Conservation (phyloP, 2,113 vertebrate genomes). For the Ailuropoda melanoleuca region DNA sequence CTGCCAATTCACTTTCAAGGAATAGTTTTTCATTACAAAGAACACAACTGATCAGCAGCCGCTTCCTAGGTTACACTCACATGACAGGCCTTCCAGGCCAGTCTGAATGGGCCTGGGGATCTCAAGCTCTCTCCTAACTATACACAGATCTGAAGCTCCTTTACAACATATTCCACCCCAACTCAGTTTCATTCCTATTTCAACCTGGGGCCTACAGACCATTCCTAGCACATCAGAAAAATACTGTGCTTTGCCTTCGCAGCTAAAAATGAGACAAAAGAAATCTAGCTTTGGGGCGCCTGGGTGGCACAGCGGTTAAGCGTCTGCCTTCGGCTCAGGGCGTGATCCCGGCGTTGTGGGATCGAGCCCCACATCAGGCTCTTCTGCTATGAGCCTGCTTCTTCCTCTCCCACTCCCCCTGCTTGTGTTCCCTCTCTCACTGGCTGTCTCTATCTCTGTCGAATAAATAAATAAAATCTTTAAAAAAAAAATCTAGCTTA, state of each 20-base stretch:
- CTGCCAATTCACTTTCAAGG: not conserved
- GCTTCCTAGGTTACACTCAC: not conserved
- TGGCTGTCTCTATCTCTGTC: too few species aligned
- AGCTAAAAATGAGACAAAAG: not conserved
- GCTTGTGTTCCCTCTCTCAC: too few species aligned
- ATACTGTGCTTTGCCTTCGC: not conserved
- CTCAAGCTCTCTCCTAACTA: not conserved
- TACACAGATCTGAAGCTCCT: not conserved
- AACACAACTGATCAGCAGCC: not conserved
- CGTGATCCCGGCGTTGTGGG: too few species aligned
- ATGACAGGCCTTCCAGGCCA: not conserved
- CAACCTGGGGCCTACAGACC: not conserved
- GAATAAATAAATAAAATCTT: too few species aligned
- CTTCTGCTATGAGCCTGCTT: too few species aligned
- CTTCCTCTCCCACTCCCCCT: too few species aligned
- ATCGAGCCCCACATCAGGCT: too few species aligned
- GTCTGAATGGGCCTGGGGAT: not conserved
- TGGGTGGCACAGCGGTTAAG: too few species aligned
- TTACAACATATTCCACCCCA: not conserved
- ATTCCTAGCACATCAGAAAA: not conserved
- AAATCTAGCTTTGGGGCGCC: not conserved
- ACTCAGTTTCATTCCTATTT: not conserved
- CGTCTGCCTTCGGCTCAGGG: too few species aligned
- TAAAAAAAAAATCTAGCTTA: not conserved
- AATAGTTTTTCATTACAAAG: not conserved